Evolutionary conservation across 1,140 invertebrate genomes (phyloP).

Genomic region (Chionoecetes opilio): DNA sequence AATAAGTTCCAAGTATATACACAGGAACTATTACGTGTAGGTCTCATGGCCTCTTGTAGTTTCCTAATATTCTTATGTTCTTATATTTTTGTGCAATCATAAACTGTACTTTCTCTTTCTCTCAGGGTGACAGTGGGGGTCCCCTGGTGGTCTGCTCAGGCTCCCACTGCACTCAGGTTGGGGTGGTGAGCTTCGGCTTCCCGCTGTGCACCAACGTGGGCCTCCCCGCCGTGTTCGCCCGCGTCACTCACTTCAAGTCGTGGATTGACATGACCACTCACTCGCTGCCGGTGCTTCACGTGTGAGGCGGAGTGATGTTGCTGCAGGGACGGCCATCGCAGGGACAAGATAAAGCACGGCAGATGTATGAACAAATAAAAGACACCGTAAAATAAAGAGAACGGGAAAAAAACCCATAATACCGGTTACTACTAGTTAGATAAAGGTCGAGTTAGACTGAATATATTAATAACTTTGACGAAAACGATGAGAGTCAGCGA

Average conservation of each 20-base stretch:
- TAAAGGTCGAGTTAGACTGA: too few species aligned
- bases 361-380: not conserved
- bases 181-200: slow-evolving; percentile 89
- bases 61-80: too few species aligned
- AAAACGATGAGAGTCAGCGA: not conserved
- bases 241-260: slow-evolving; percentile 87
- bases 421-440: not conserved
- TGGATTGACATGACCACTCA: slow-evolving; percentile 86
- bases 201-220: slow-evolving; percentile 88
- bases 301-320: not conserved
- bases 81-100: too few species aligned
- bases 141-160: slow-evolving; percentile 82
- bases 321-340: not conserved
- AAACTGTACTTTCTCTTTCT: not conserved
- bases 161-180: slow-evolving; percentile 83
- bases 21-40: too few species aligned
- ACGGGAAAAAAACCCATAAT: not conserved
- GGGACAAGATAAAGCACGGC: not conserved
- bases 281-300: slow-evolving; percentile 23
- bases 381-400: not conserved
- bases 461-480: too few species aligned
- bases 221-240: slow-evolving; percentile 91
- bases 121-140: slow-evolving; percentile 72
- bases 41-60: too few species aligned
- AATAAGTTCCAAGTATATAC: too few species aligned